Percentiles rank a stretch among this genome's conserved stretches.
Conservation (phyloP, 2,113 vertebrate genomes). For the Paradisaea rubra region DNA sequence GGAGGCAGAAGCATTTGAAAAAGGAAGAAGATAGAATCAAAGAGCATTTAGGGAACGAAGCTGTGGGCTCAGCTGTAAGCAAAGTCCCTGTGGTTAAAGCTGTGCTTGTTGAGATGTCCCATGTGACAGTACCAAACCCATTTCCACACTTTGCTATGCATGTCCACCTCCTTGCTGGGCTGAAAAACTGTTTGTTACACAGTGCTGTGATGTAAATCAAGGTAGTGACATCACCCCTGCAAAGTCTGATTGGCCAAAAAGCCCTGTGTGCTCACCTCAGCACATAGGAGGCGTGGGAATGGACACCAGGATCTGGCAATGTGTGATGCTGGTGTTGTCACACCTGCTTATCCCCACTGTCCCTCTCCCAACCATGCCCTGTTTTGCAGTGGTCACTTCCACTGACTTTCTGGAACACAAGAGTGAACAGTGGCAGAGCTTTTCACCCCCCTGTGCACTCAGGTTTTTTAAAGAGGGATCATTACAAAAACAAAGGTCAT, state of each 20-base stretch:
- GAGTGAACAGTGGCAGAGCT: neutral
- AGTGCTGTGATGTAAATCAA: neutral
- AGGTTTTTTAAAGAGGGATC: neutral
- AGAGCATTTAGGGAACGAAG: neutral
- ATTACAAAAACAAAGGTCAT: neutral
- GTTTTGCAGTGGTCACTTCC: neutral
- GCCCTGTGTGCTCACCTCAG: neutral
- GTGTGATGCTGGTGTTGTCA: neutral
- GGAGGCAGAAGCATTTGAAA: neutral
- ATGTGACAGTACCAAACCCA: neutral
- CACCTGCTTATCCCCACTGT: neutral
- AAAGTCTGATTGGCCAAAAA: neutral
- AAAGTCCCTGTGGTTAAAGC: neutral
- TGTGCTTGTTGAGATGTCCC: neutral
- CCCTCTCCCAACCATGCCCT: neutral
- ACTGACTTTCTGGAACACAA: neutral
- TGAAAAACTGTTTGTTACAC: neutral
- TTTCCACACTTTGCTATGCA: neutral
- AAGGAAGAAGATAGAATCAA: neutral
- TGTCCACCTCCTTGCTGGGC: neutral
- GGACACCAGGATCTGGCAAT: neutral
- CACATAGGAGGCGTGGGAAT: neutral
- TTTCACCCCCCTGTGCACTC: neutral
- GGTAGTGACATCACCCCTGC: neutral
- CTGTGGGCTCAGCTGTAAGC: neutral